Evolutionary conservation across 2,797 vertebrate genomes (phyloP), one percentile per base, ranked within the genome.

Genomic region (Danio kyathit): DNA sequence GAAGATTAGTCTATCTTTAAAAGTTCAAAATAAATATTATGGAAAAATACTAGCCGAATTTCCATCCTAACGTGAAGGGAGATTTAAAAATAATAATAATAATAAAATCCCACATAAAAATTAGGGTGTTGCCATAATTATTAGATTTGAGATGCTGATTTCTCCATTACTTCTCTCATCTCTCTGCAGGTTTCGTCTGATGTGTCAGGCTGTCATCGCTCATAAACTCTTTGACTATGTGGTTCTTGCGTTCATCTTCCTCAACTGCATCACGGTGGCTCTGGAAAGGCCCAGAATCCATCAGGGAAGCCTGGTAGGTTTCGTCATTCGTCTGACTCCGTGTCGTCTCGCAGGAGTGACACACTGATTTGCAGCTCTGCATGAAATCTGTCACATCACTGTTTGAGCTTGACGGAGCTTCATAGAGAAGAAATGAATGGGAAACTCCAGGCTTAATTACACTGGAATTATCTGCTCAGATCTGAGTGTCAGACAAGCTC

Each of bases 181-280:
- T 82, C 29, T 43, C 84, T 56, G 21, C 49, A 99, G 97, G 91
- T 99, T 99, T 92, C 94, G 97, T 49, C 91, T 95, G 86, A 94
- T 97, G 44, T 99, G 97, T 85, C 97, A 99, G 93, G 96, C 96
- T 65, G 89, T 99, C 87, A 98, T 98, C 4, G 95, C 97, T 85
- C 97, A 99, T 90, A 98, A 96, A 89, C 95, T 99, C 74, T 99
- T 99, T 5, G 98, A 99, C 90, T 97, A 98, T 0, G 93, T 99
- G 2, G 97, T 99, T 75, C 84, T 99, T 91, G 96, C 95, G 82
- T 98, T 99, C 91, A 99, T 99, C 90, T 99, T 99, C 90, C 95
- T 97, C 88, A 99, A 99, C 92, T 99, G 98, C 89, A 99, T 99
- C 91, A 99, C 98, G 0, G 98, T 99, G 17, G 97, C 97, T 76